A percentile compares a stretch with the other conserved stretches of the same genome.
Conservation (phyloP, 2,797 vertebrate species). For the Coregonus sp. region DNA sequence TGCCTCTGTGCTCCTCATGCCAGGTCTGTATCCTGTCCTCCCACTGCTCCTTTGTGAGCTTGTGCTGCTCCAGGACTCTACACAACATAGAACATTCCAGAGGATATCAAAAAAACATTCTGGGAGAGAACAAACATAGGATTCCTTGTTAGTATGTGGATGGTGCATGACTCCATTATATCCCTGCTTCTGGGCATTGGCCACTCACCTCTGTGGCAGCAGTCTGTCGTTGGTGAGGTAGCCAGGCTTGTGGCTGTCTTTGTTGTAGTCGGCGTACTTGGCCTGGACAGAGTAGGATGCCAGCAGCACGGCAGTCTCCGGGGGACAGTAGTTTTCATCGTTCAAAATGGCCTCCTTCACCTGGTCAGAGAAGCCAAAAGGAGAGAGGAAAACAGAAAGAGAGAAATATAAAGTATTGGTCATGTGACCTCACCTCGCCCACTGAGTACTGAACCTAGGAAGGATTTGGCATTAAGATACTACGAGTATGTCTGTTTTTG, state of each 20-base stretch:
- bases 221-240: constrained; percentile 93
- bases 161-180: not conserved
- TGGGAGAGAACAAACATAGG: not conserved
- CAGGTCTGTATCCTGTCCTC: constrained; percentile 97
- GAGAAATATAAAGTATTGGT: not conserved
- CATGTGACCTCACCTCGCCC: not conserved
- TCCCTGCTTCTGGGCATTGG: not conserved
- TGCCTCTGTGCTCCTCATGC: constrained; percentile 95
- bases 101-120: too few relatives aligned
- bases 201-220: constrained; percentile 89
- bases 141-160: not conserved
- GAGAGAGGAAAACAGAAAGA: not conserved
- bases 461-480: not conserved
- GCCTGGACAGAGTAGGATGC: constrained; percentile 95
- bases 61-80: constrained; percentile 96
- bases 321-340: constrained; percentile 97
- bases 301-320: constrained; percentile 94
- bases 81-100: not conserved
- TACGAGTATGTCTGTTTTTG: not conserved
- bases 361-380: constrained; percentile 36
- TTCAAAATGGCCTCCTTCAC: constrained; percentile 97
- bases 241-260: constrained; percentile 90
- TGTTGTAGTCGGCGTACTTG: constrained; percentile 92
- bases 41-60: constrained; percentile 98
- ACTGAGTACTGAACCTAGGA: not conserved